Evolutionary conservation across 1,140 invertebrate genomes (phyloP), one percentile per base, ranked within the genome.

Genomic region (Anoplophora glabripennis): DNA sequence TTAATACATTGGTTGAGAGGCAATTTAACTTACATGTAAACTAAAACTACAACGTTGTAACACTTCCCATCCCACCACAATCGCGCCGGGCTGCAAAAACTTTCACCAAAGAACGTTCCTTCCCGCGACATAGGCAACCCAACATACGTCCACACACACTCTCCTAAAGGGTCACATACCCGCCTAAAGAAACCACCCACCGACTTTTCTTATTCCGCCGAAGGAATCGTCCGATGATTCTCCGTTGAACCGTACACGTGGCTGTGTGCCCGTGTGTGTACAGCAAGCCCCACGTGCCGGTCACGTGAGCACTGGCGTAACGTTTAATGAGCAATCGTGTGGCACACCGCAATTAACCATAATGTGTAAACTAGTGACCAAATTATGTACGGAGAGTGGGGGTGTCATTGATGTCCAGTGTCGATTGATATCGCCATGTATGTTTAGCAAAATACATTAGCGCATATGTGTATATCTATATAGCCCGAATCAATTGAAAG

Each of bases 331-430:
- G 72, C 71, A 72, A 68, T 70, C 63, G 64, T 72, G 72, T 64
- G 71, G 72, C 60, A 61, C 60, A 68, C 72, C 72, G 68, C 72
- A 74, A 74, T 74, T 74, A 74, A 73, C 71, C 71, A 74, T 74
- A 74, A 74, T 74, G 72, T 72, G 72, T 74, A 73, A 73, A 72
- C 71, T 72, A 71, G 66, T 73, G 71, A 73, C 72, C 71, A 72
- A 74, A 74, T 74, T 74, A 74, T 73, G 71, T 73, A 72, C 67
- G 66, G 21, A 60, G 63, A 51, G 65, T 55, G 54, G 64, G 64
- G 63, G 66, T 59, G 68, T 68, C 69, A 71, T 69, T 71, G 68
- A 70, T 66, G 69, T 62, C 46, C 63, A 53, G 28, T 59, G 53
- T 64, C 71, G 72, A 73, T 73, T 73, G 72, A 73, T 73, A 73